These are phyloP conservation scores for Pangasius krempfi DNA, from an alignment of 2,797 vertebrate genomes.

Conservation along the genomic window DNA sequence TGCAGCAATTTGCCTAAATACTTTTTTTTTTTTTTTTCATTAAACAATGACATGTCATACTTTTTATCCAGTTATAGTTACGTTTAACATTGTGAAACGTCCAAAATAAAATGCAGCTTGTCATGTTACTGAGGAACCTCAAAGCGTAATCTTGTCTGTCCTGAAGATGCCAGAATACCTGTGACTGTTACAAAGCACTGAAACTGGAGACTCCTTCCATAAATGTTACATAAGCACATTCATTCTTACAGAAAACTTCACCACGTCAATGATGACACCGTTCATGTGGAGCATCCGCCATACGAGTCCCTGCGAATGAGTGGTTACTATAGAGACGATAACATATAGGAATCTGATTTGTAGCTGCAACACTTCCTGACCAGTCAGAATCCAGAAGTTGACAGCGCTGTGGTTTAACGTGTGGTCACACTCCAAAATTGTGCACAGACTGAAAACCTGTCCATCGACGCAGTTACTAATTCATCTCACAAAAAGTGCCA, in stretches of 20 bases:
- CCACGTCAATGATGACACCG: neutral
- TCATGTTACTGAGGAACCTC: too few species aligned
- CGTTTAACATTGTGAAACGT: neutral
- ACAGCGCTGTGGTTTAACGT: neutral
- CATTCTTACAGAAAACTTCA: neutral
- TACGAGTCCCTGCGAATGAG: neutral
- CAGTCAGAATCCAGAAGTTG: neutral
- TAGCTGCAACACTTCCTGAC: neutral
- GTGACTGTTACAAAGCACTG: neutral
- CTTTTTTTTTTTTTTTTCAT: neutral
- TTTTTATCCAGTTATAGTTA: neutral
- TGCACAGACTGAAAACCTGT: conserved; percentile 7
- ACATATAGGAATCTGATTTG: neutral
- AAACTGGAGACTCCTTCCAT: conserved; percentile 1
- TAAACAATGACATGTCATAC: too few species aligned
- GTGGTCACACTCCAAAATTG: conserved; percentile 11
- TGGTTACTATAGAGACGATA: neutral
- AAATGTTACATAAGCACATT: too few species aligned
- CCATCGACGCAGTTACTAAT: conserved; percentile 34
- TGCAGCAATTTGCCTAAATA: neutral
- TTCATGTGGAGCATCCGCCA: neutral
- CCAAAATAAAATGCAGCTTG: neutral
- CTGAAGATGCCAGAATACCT: neutral
- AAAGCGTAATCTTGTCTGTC: too few species aligned
- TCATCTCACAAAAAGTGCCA: conserved; percentile 31